Conservation (phyloP, 1,140 invertebrate genomes). For the Leptopilina boulardi region DNA sequence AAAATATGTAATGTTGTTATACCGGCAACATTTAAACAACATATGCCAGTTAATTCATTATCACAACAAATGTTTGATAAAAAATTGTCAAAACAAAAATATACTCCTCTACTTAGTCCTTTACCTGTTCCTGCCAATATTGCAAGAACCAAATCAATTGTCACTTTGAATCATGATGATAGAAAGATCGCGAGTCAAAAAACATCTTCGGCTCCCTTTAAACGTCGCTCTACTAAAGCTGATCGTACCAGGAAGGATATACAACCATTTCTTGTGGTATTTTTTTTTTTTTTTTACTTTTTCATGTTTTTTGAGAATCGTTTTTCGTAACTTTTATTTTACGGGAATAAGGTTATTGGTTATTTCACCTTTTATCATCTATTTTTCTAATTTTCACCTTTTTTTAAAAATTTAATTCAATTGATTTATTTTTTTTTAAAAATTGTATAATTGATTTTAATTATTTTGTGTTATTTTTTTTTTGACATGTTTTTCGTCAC, state of each 20-base stretch:
- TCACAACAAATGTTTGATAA: constrained; percentile 40
- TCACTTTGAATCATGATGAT: constrained; percentile 39
- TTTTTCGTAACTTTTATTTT: too few relatives aligned
- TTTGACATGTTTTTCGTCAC: too few relatives aligned
- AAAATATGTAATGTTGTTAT: constrained; percentile 64
- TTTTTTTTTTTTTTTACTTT: constrained; percentile 50
- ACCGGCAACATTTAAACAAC: constrained; percentile 59
- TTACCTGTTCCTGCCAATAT: constrained; percentile 59
- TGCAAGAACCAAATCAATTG: constrained; percentile 48
- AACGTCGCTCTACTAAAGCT: constrained; percentile 43
- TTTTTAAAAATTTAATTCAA: too few relatives aligned
- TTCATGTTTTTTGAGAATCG: constrained; percentile 18
- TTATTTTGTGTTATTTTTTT: too few relatives aligned
- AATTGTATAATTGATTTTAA: too few relatives aligned
- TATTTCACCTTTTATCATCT: too few relatives aligned
- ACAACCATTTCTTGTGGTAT: constrained; percentile 63
- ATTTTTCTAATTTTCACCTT: too few relatives aligned
- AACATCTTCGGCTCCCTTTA: constrained; percentile 41
- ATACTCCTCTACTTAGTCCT: constrained; percentile 62
- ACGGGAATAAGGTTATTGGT: too few relatives aligned
- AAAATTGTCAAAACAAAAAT: constrained; percentile 56
- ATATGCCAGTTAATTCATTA: constrained; percentile 56
- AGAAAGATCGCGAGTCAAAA: constrained; percentile 33
- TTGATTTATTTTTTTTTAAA: too few relatives aligned
- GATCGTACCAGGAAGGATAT: constrained; percentile 53